Evolutionary conservation across 1,140 invertebrate genomes (phyloP), one percentile per base, ranked within the genome.

Genomic region (Cydia fagiglandana): DNA sequence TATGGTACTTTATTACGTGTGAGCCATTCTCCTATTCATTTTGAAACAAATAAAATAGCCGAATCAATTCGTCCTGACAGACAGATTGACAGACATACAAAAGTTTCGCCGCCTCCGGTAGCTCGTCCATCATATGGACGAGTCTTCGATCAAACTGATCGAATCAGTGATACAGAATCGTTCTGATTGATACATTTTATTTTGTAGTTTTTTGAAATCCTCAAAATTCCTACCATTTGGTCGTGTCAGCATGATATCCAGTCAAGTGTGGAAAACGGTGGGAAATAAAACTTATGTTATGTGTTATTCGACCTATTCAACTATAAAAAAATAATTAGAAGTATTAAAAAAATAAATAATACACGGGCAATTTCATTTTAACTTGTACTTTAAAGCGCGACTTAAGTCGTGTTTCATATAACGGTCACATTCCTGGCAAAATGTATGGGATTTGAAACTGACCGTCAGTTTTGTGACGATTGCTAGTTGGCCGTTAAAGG

Each of bases 121-220:
- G 87, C 88, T 88, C 87, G 87, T 91, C 81, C 83, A 92, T 91
- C 90, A 92, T 81, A 75, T 30, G 75, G 84, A 89, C 83, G 82
- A 75, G 83, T 85, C 78, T 86, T 92, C 90, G 77, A 91, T 91
- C 90, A 90, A 86, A 86, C 64, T 24, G 56, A 61, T 61, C 56
- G 56, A 61, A 20, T 7, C 10, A 24, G 6, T 61, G 56, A 61
- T 61, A 61, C 17, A 10, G 17, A 24, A 24, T 20, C 17, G 3
- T 61, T 61, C 24, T 77, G 87, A 89, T 89, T 87, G 88, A 89
- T 61, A 61, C 56, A 3, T 61, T 61, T 61, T 20, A 61, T 61
- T 61, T 61, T 24, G 20, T 61, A 61, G 9, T 73, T 75, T 75
- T 47, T 78, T 75, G 30, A 61, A 61, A 24, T 24, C 20, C 5